A percentile compares a stretch with the other conserved stretches of the same genome.
Conservation (phyloP, 1,140 invertebrate genomes). For the Panulirus ornatus region DNA sequence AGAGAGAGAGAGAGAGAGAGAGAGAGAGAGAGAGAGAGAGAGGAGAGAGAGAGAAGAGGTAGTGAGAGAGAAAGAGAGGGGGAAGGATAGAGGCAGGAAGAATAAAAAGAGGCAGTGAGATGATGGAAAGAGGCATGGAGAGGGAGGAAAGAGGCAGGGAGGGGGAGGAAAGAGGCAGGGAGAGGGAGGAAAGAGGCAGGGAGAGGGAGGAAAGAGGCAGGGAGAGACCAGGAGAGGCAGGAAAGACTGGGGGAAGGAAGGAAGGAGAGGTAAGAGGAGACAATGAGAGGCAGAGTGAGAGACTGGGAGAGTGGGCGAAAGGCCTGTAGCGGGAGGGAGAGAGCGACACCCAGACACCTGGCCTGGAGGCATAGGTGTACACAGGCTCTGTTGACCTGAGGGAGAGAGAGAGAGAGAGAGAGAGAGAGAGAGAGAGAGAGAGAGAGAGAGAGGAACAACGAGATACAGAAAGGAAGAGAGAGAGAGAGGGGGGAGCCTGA, state of each 20-base stretch:
- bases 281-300: not conserved
- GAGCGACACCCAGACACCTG: too few species aligned
- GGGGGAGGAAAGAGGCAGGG: not conserved
- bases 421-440: not conserved
- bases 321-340: too few species aligned
- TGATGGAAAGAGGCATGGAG: too few species aligned
- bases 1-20: not conserved
- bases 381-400: too few species aligned
- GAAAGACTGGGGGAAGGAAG: not conserved
- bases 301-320: too few species aligned
- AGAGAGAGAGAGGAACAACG: not conserved
- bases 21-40: not conserved
- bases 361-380: too few species aligned
- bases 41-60: not conserved
- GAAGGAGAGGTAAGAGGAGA: too few species aligned
- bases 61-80: not conserved
- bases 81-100: not conserved
- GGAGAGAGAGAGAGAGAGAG: not conserved
- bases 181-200: not conserved
- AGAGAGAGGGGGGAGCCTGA: not conserved
- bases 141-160: not conserved
- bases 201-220: not conserved
- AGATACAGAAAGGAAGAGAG: not conserved
- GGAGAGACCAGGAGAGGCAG: not conserved
- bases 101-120: not conserved